These are phyloP conservation scores for Plebejus argus DNA, from an alignment of 2,888 invertebrate genomes.

Conservation along the genomic window DNA sequence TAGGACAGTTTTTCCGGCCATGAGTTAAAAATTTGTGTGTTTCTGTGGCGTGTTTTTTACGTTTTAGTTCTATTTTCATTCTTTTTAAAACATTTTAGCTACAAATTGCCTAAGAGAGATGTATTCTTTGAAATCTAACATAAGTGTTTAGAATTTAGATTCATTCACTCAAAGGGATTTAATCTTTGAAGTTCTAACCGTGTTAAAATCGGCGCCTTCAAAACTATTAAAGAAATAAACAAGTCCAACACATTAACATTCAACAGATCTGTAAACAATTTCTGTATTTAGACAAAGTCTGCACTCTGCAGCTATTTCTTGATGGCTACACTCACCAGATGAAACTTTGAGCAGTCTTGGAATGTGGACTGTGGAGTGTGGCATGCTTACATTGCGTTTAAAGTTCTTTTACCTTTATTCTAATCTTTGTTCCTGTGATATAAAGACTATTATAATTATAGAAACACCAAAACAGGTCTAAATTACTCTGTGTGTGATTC, in stretches of 20 bases:
- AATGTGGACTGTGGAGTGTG: not conserved
- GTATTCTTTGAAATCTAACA: not conserved
- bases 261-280: not conserved
- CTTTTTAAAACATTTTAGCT: not conserved
- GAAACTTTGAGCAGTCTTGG: slow-evolving; percentile 4
- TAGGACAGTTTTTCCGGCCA: slow-evolving; percentile 5
- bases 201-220: not conserved
- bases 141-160: not conserved
- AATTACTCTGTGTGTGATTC: not conserved
- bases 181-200: not conserved
- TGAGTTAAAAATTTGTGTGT: not conserved
- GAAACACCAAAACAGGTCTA: not conserved
- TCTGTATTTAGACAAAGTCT: not conserved
- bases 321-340: slow-evolving; percentile 11
- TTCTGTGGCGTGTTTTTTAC: not conserved
- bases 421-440: not conserved
- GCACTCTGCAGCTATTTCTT: not conserved
- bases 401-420: not conserved
- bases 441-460: not conserved
- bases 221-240: slow-evolving; percentile 2
- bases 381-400: not conserved
- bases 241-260: not conserved
- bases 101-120: not conserved
- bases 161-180: not conserved
- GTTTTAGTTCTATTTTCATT: not conserved